Percentiles rank a stretch among this genome's conserved stretches.
Conservation (phyloP, 2,797 vertebrate genomes). For the Squalus acanthias region DNA sequence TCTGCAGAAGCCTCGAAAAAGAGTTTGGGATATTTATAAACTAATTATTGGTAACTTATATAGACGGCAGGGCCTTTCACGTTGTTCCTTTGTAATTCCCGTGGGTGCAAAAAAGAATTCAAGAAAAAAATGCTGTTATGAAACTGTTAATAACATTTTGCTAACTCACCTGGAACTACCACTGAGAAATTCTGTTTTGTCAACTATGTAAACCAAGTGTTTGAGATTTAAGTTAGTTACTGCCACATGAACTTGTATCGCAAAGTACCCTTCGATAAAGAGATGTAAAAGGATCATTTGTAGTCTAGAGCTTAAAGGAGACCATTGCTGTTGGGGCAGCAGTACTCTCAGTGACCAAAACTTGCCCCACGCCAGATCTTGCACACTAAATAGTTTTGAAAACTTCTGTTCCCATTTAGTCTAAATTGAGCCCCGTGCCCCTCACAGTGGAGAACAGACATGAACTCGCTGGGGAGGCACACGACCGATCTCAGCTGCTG, state of each 20-base stretch:
- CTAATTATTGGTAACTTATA: not conserved
- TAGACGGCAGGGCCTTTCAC: not conserved
- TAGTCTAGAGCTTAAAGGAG: not conserved
- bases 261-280: not conserved
- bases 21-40: not conserved
- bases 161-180: not conserved
- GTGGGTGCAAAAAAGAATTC: not conserved
- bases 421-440: not conserved
- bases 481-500: not conserved
- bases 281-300: not conserved
- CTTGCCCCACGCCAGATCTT: not conserved
- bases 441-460: not conserved
- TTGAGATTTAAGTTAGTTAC: not conserved
- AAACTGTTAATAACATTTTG: not conserved
- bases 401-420: not conserved
- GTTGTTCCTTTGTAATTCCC: not conserved
- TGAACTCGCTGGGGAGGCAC: not conserved
- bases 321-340: not conserved
- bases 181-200: no score
- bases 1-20: not conserved
- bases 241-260: not conserved
- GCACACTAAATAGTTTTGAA: not conserved
- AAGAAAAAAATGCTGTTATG: not conserved
- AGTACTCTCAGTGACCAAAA: not conserved
- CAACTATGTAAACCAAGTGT: not conserved